Evolutionary conservation across 2,888 invertebrate genomes (phyloP).

Genomic region (Brenthis hecate): DNA sequence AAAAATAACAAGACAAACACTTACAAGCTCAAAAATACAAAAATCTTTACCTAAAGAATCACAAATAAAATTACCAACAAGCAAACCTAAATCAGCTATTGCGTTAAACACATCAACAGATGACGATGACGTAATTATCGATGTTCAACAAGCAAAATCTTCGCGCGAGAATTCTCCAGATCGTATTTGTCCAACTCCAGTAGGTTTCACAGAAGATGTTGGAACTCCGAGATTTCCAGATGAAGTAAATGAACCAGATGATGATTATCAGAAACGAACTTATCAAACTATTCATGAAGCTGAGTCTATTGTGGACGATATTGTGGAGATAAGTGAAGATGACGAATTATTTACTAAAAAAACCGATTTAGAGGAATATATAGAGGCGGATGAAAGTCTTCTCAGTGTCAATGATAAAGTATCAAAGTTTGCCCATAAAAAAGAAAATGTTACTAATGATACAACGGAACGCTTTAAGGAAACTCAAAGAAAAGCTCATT

Average conservation of each 20-base stretch:
- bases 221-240: constrained; percentile 88
- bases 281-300: constrained; percentile 81
- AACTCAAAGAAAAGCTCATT: constrained; percentile 66
- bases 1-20: constrained; percentile 53
- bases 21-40: constrained; percentile 48
- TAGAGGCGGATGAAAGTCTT: constrained; percentile 75
- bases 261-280: constrained; percentile 73
- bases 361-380: constrained; percentile 59
- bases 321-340: constrained; percentile 79
- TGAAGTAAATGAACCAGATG: constrained; percentile 88
- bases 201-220: constrained; percentile 81
- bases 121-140: constrained; percentile 84
- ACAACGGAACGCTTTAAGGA: constrained; percentile 57
- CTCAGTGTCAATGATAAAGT: constrained; percentile 83
- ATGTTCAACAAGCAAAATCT: constrained; percentile 87
- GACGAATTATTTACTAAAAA: constrained; percentile 72
- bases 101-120: constrained; percentile 76
- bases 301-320: constrained; percentile 83
- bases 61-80: constrained; percentile 61
- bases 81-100: constrained; percentile 76
- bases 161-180: constrained; percentile 89
- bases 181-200: constrained; percentile 85
- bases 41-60: constrained; percentile 57
- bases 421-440: constrained; percentile 72
- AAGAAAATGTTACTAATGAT: constrained; percentile 58